phyloP scores from a whole-genome alignment of 2,888 invertebrate species.

The Drosophila parthenogenetica region DNA sequence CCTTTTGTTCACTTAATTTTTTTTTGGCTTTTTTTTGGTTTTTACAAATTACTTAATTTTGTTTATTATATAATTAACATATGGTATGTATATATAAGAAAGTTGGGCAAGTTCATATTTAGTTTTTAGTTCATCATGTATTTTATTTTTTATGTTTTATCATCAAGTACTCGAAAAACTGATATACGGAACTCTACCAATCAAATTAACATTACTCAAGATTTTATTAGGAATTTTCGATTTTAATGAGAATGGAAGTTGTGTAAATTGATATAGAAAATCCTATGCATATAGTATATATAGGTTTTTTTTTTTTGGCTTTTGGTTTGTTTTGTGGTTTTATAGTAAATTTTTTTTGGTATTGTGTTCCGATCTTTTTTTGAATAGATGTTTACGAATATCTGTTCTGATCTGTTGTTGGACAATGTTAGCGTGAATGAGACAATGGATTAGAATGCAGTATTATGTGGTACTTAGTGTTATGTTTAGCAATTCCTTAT shows the following conservation, averaged over 20 bases:
- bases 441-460: constrained; percentile 18
- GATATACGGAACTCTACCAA: constrained; percentile 19
- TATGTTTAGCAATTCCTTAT: constrained; percentile 28
- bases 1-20: constrained; percentile 1
- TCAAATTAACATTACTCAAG: constrained; percentile 27
- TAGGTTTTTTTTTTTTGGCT: constrained; percentile 5
- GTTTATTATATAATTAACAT: constrained; percentile 19
- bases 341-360: too few relatives aligned
- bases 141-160: neutral
- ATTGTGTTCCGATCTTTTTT: neutral
- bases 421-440: constrained; percentile 36
- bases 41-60: constrained; percentile 31
- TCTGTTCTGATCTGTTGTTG: constrained; percentile 37
- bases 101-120: constrained; percentile 34
- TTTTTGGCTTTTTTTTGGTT: neutral
- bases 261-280: constrained; percentile 69
- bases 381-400: constrained; percentile 32
- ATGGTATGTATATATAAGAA: constrained; percentile 33
- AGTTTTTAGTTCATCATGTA: neutral
- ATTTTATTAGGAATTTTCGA: constrained; percentile 26
- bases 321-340: neutral
- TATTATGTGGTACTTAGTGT: constrained; percentile 2
- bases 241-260: constrained; percentile 44
- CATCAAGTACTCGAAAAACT: constrained; percentile 3
- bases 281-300: constrained; percentile 41